Conservation (phyloP, 2,113 vertebrate species). For the Etheostoma spectabile region DNA sequence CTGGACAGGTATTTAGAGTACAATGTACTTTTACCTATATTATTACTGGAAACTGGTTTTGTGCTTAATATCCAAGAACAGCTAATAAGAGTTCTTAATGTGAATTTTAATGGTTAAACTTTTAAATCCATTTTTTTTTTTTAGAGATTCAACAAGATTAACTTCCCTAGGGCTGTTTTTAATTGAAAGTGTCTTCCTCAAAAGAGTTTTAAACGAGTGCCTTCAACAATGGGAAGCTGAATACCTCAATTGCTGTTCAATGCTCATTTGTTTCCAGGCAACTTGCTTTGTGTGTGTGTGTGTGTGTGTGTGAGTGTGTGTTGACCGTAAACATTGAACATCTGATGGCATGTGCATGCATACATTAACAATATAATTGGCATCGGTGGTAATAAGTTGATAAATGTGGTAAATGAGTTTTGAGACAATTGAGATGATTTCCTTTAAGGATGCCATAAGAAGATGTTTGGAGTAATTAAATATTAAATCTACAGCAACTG, state of each 20-base stretch:
- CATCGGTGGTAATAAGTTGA: not conserved
- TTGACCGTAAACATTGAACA: constrained; percentile 60
- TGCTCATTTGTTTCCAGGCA: constrained; percentile 51
- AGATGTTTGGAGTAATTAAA: not conserved
- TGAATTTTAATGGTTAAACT: not conserved
- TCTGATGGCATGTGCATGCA: constrained; percentile 41
- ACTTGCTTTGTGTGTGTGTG: constrained; percentile 60
- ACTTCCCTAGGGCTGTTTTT: constrained; percentile 18
- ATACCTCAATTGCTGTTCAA: constrained; percentile 44
- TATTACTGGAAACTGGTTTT: not conserved
- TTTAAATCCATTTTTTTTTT: not conserved
- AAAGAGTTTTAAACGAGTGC: constrained; percentile 30
- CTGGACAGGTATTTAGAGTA: not conserved
- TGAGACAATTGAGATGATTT: constrained; percentile 5
- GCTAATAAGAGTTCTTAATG: not conserved
- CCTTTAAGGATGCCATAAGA: constrained; percentile 7
- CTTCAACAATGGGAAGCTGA: constrained; percentile 33
- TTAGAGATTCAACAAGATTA: not conserved
- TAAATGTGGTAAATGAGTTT: not conserved
- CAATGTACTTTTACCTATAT: not conserved
- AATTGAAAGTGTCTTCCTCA: constrained; percentile 39
- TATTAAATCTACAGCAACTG: not conserved
- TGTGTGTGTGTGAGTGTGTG: constrained; percentile 61
- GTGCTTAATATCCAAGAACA: not conserved
- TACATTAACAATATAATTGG: constrained; percentile 17